phyloP scores from a whole-genome alignment of 2,113 vertebrate species.

The Ageneiosus marmoratus region DNA sequence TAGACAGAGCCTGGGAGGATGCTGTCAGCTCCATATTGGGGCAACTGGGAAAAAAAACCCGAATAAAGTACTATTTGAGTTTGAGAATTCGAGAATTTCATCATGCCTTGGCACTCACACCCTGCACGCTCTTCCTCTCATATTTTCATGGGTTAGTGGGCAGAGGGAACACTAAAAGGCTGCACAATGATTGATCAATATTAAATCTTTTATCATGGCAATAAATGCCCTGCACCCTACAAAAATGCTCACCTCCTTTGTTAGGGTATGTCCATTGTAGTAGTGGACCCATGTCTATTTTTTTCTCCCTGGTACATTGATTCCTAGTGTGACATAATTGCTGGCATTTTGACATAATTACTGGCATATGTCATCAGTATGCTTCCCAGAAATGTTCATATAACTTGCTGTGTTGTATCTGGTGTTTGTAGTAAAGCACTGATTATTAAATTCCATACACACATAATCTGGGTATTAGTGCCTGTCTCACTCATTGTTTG shows the following conservation, averaged over 20 bases:
- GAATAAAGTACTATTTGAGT: slow-evolving; percentile 5
- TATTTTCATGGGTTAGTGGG: slow-evolving; percentile 49
- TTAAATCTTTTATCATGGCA: slow-evolving; percentile 9
- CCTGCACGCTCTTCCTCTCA: slow-evolving; percentile 23
- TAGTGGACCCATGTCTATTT: background rate
- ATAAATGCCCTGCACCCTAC: background rate
- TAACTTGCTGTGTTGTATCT: background rate
- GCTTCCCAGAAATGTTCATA: background rate
- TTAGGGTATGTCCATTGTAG: background rate
- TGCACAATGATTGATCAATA: slow-evolving; percentile 45
- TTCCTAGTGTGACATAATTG: background rate
- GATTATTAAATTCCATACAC: background rate
- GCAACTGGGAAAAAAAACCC: slow-evolving; percentile 43
- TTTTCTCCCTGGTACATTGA: background rate
- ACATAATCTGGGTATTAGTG: background rate
- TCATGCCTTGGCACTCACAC: slow-evolving; percentile 52
- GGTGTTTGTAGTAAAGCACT: background rate
- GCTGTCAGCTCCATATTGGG: slow-evolving; percentile 31
- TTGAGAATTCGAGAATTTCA: slow-evolving; percentile 50
- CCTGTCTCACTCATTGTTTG: background rate
- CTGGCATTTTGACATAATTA: background rate
- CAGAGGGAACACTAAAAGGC: slow-evolving; percentile 40
- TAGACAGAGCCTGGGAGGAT: background rate
- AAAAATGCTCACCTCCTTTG: background rate
- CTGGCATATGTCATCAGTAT: background rate